Base-by-base conservation (phyloP, 2,888 invertebrate genomes). In the Mythimna albipuncta region DNA sequence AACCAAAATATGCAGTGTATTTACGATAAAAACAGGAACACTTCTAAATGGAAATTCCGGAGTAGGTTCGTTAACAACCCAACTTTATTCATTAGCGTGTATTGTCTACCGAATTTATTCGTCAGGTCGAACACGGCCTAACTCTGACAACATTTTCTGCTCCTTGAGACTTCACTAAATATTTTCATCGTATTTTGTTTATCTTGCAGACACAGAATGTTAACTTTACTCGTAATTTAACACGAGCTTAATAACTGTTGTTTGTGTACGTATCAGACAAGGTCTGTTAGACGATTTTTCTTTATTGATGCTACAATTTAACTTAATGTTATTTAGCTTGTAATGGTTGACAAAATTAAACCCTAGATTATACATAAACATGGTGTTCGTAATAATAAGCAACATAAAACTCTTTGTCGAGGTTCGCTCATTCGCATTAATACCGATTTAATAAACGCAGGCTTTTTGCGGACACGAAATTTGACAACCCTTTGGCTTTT, bases 71-170 rank as follows among this genome's bases (percentile, higher is more conserved):
- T 93, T 95, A 95, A 93, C 94, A 94, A 91, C 91, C 91, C 86
- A 96, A 96, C 95, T 95, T 95, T 95, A 95, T 95, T 95, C 95
- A 95, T 96, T 95, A 95, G 91, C 92, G 93, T 94, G 94, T 93
- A 95, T 96, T 95, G 95, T 95, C 94, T 94, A 91, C 90, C 87
- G 90, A 94, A 95, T 94, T 94, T 93, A 94, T 93, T 93, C 91
- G 91, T 91, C 93, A 94, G 93, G 94, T 93, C 92, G 90, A 93
- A 92, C 91, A 89, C 87, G 88, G 87, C 84, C 89, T 85, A 91
- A 93, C 89, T 93, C 90, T 81, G 84, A 82, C 88, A 91, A 89
- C 90, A 90, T 92, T 93, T 90, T 90, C 88, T 88, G 82, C 84
- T 90, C 79, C 89, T 90, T 87, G 84, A 90, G 89, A 90, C 89